phyloP scores from a whole-genome alignment of 2,797 vertebrate genomes.

The Pelobates cultripes region DNA sequence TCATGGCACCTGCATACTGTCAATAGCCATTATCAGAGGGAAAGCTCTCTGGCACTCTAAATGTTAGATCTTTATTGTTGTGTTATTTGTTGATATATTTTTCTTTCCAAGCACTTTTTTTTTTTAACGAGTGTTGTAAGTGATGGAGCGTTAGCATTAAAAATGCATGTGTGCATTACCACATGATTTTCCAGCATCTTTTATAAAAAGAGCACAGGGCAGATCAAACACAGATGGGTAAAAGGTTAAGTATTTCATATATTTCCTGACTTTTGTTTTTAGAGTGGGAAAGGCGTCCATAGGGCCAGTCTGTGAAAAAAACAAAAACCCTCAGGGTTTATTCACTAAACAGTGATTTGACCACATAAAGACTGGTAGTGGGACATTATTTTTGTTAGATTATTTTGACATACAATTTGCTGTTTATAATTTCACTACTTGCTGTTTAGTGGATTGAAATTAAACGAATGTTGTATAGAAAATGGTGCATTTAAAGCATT shows the following conservation, averaged over 20 bases:
- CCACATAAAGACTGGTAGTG: too few relatives aligned
- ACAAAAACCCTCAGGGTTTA: not conserved
- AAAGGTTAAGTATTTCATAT: not conserved
- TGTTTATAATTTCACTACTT: too few relatives aligned
- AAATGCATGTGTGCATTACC: constrained; percentile 44
- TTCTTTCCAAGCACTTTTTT: constrained; percentile 11
- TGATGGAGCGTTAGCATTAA: constrained; percentile 41
- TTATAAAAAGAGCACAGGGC: constrained; percentile 6
- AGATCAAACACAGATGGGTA: not conserved
- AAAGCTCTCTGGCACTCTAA: not conserved
- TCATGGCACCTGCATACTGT: not conserved
- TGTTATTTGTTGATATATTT: constrained; percentile 1
- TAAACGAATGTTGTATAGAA: too few relatives aligned
- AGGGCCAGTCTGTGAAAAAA: not conserved
- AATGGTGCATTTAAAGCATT: not conserved
- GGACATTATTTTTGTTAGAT: too few relatives aligned
- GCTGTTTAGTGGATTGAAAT: not conserved
- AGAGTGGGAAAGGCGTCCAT: not conserved
- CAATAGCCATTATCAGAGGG: not conserved
- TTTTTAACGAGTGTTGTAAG: constrained; percentile 10
- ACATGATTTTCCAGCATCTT: constrained; percentile 21
- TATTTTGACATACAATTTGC: too few relatives aligned
- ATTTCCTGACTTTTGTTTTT: not conserved
- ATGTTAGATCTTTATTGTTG: not conserved
- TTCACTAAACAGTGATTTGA: too few relatives aligned